These are phyloP conservation scores for Pheosia gnoma DNA, from an alignment of 2,888 invertebrate species.

Conservation along the genomic window DNA sequence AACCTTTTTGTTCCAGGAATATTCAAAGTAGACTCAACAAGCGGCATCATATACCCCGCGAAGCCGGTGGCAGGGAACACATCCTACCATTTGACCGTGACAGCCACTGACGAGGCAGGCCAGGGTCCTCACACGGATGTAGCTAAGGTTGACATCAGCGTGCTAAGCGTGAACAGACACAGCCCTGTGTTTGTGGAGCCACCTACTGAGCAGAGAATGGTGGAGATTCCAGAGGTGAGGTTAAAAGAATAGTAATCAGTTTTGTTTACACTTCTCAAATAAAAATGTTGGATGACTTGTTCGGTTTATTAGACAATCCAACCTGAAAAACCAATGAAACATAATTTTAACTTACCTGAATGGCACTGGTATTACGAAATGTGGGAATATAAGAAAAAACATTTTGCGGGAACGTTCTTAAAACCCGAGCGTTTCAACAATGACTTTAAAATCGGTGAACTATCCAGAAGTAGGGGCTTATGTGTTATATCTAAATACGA, in stretches of 20 bases:
- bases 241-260: not conserved
- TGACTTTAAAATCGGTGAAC: too few species aligned
- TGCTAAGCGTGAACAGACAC: conserved; percentile 92
- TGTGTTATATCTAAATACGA: too few species aligned
- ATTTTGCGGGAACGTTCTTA: too few species aligned
- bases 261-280: too few species aligned
- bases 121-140: conserved; percentile 83
- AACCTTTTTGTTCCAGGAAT: conserved; percentile 75
- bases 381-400: too few species aligned
- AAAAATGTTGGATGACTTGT: too few species aligned
- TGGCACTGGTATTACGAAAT: too few species aligned
- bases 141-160: conserved; percentile 90
- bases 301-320: too few species aligned
- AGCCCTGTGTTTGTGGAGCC: conserved; percentile 93
- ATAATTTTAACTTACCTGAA: too few species aligned
- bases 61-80: conserved; percentile 87
- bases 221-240: conserved; percentile 91
- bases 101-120: conserved; percentile 90
- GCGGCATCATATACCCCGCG: conserved; percentile 92
- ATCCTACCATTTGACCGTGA: conserved; percentile 84
- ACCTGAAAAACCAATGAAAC: too few species aligned
- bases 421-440: too few species aligned
- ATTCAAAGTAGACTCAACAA: conserved; percentile 89
- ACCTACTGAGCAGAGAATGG: conserved; percentile 87
- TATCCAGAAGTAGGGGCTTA: too few species aligned